Evolutionary conservation across 2,797 vertebrate species (phyloP).

Genomic region (Takifugu ocellatus): DNA sequence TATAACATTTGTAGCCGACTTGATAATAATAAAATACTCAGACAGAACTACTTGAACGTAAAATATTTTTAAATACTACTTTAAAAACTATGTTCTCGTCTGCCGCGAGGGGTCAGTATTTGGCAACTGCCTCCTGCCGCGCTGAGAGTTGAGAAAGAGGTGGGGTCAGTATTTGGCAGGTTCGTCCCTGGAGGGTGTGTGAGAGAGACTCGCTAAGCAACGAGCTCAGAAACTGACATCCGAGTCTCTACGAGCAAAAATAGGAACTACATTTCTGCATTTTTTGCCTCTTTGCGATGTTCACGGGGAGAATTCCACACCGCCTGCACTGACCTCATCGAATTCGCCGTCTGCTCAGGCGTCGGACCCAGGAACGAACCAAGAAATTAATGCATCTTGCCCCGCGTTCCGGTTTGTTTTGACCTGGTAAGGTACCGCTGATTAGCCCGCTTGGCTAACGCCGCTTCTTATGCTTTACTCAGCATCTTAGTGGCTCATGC

Average conservation of each 20-base stretch:
- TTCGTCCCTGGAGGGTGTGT: conserved; percentile 59
- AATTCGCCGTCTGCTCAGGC: conserved; percentile 32
- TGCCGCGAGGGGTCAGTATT: conserved; percentile 47
- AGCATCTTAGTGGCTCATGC: conserved; percentile 49
- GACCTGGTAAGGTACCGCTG: conserved; percentile 73
- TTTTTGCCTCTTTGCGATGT: conserved; percentile 48
- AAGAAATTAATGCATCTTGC: conserved; percentile 66
- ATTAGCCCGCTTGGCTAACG: conserved; percentile 60
- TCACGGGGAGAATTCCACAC: conserved; percentile 34
- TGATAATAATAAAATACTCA: too few species aligned
- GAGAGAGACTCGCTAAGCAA: conserved; percentile 55
- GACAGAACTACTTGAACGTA: too few species aligned
- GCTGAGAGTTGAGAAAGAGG: conserved; percentile 55
- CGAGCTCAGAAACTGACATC: conserved; percentile 64
- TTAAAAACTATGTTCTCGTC: not conserved
- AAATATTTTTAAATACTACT: too few species aligned
- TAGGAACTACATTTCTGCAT: conserved; percentile 48
- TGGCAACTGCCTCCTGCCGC: conserved; percentile 46
- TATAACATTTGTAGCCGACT: too few species aligned
- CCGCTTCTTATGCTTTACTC: conserved; percentile 35
- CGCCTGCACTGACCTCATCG: conserved; percentile 37
- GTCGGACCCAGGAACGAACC: conserved; percentile 39
- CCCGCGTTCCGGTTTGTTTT: conserved; percentile 67
- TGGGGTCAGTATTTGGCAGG: conserved; percentile 74
- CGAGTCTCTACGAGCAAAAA: conserved; percentile 55